Base-by-base conservation (phyloP, 2,888 invertebrate species). In the Sinohyriopsis cumingii region DNA sequence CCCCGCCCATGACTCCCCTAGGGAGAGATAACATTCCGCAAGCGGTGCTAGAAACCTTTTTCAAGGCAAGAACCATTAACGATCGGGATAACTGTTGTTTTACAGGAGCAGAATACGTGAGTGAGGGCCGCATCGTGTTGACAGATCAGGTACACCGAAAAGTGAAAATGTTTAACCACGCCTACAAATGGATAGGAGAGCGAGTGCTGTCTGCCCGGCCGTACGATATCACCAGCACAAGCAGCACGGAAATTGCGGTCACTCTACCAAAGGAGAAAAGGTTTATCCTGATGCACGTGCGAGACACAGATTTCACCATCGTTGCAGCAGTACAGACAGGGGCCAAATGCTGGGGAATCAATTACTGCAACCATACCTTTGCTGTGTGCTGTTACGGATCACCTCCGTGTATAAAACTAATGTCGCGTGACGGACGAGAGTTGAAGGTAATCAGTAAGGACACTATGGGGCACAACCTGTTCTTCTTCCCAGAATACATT, bases 401-500 rank as follows among this genome's bases (percentile, higher is more conserved):
- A 5, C 80, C 80, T 18, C 80, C 80, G 24, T 67, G 75, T n/a
- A 68, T 80, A 18, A 80, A 80, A 66, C 72, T 80, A 4, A 80
- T 80, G 80, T 76, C 80, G 63, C 77, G 78, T 69, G 80, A 80
- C 55, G 80, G 80, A 19, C 71, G 80, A 24, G 80, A 80, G 69
- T 67, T 80, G 53, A 78, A 78, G 68, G 71, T 75, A 59, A 75
- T 80, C 19, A 75, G 66, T 63, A 75, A 69, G 63, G 80, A 80
- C 67, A 76, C 75, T 25, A 73, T 76, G 57, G 80, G 80, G 59
- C 80, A 80, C 55, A 76, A 80, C 25, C 63, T 80, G n/a, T 80
- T 80, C 63, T 80, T 80, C 71, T 80, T 80, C 60, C 78, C 80
- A 22, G 80, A 80, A 62, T 80, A 80, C 68, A 69, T 78, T 25